Evolutionary conservation across 2,113 vertebrate genomes (phyloP).

Genomic region (Tyto alba): DNA sequence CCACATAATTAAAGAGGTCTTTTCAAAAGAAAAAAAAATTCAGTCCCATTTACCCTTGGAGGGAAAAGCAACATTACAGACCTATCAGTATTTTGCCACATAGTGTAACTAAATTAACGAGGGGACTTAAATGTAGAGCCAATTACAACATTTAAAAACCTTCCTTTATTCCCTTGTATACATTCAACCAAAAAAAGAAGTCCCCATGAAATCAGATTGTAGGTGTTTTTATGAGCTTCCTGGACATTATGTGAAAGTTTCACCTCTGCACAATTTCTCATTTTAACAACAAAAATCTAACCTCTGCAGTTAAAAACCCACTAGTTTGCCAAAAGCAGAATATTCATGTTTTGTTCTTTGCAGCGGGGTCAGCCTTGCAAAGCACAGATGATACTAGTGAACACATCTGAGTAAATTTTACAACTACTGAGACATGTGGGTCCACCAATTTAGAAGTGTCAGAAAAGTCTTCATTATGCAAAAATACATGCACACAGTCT

Average conservation of each 20-base stretch:
- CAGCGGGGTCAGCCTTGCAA: not conserved
- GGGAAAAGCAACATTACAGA: slow-evolving; percentile 36
- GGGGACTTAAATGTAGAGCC: slow-evolving; percentile 27
- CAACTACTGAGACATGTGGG: not conserved
- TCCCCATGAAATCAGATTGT: not conserved
- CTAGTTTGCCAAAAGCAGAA: not conserved
- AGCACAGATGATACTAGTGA: not conserved
- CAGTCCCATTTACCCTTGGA: slow-evolving; percentile 32
- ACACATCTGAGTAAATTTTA: not conserved
- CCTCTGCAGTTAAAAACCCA: not conserved
- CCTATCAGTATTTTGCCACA: slow-evolving; percentile 18
- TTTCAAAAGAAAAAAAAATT: slow-evolving; percentile 40
- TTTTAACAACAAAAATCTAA: not conserved
- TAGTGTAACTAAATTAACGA: slow-evolving; percentile 18
- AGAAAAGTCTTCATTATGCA: not conserved
- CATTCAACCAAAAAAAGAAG: not conserved
- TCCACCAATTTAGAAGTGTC: not conserved
- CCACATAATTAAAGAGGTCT: slow-evolving; percentile 48
- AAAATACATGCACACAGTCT: not conserved
- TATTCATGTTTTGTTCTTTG: not conserved
- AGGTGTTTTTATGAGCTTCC: slow-evolving; percentile 33
- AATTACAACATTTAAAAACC: slow-evolving; percentile 13
- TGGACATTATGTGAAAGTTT: not conserved
- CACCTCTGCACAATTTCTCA: slow-evolving; percentile 2
- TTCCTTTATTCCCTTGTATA: slow-evolving; percentile 13